phyloP scores from a whole-genome alignment of 2,113 vertebrate species.

The Aplodontia rufa region DNA sequence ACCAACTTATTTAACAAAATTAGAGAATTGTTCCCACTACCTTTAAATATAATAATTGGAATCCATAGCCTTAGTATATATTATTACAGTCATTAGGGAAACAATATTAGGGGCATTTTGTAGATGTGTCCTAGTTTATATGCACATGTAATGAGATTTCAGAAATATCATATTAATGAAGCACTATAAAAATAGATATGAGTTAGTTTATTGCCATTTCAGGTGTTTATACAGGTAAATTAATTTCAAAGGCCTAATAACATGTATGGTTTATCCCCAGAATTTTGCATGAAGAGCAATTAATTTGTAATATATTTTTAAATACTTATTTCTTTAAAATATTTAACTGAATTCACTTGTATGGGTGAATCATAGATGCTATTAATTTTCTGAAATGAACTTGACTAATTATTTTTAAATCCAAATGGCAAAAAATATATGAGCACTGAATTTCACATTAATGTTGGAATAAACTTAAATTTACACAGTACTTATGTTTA shows the following conservation, averaged over 20 bases:
- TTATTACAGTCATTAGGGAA: not conserved
- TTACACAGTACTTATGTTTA: not conserved
- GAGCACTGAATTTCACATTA: slow-evolving; percentile 26
- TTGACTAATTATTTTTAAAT: slow-evolving; percentile 40
- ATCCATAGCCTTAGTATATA: not conserved
- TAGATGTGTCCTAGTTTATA: not conserved
- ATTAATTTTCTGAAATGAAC: not conserved
- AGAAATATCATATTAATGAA: not conserved
- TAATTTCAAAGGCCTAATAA: not conserved
- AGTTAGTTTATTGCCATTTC: not conserved
- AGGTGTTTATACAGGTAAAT: not conserved
- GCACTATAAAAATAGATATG: not conserved
- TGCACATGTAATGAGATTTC: not conserved
- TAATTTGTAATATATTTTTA: slow-evolving; percentile 8
- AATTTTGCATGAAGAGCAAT: not conserved
- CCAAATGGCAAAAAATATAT: slow-evolving; percentile 1
- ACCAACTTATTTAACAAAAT: not conserved
- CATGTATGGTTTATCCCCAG: not conserved
- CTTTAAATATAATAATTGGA: not conserved
- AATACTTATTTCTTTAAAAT: slow-evolving; percentile 47
- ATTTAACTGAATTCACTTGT: not conserved
- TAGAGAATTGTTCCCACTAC: not conserved
- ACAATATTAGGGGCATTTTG: not conserved
- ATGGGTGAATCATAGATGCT: slow-evolving; percentile 31
- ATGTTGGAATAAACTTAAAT: slow-evolving; percentile 1